These are phyloP conservation scores for Himantopus leucocephalus DNA, from an alignment of 2,113 vertebrate species.

Conservation along the genomic window DNA sequence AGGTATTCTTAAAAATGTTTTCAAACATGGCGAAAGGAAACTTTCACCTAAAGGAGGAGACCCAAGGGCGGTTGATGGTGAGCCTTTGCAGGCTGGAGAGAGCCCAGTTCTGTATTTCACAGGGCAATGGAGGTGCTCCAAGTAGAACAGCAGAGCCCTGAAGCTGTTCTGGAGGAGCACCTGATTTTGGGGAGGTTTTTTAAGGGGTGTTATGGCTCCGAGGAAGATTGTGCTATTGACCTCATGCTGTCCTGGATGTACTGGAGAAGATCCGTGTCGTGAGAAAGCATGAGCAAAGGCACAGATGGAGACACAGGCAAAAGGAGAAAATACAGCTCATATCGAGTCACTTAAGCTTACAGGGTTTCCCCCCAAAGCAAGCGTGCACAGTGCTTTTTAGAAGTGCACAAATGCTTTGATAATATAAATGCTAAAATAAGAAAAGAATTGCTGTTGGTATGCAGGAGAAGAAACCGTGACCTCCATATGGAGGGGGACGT, in stretches of 20 bases:
- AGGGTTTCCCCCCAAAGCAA: background rate
- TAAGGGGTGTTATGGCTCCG: background rate
- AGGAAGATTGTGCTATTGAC: background rate
- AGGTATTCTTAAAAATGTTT: background rate
- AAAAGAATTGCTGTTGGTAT: background rate
- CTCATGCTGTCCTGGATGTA: background rate
- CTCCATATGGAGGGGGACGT: constrained; percentile 3
- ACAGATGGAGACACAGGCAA: background rate
- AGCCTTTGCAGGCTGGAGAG: background rate
- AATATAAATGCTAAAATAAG: background rate
- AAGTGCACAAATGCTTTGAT: background rate
- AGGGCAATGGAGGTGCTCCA: background rate
- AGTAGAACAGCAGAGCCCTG: background rate
- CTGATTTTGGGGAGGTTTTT: background rate
- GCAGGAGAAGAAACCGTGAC: background rate
- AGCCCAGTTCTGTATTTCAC: background rate
- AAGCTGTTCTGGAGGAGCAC: background rate
- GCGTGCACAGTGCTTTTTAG: background rate
- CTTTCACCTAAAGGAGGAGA: background rate
- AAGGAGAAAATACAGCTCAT: background rate
- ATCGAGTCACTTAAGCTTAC: fast-evolving
- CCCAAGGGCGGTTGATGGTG: background rate
- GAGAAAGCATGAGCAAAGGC: background rate
- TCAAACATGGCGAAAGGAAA: background rate
- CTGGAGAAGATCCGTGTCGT: background rate